Evolutionary conservation across 92 coral and sea anemone genomes (phyloP).

Genomic region (Desmophyllum pertusum): DNA sequence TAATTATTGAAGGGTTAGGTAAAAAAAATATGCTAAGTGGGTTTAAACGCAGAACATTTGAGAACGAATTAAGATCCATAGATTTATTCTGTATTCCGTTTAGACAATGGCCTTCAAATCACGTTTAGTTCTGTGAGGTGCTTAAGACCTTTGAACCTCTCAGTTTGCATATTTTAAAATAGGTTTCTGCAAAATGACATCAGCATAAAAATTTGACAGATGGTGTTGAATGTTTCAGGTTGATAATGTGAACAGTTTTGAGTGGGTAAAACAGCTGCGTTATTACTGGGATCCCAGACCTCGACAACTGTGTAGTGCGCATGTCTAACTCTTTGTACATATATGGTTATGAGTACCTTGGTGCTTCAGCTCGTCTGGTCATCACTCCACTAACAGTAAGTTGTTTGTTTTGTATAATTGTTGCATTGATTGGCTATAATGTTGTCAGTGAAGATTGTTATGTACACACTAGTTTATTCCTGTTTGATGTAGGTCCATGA

Average conservation of each 20-base stretch:
- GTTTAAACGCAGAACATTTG: no score
- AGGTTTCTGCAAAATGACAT: not conserved
- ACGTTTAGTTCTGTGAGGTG: not conserved
- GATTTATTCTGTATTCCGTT: no score
- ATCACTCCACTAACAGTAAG: conserved; percentile 98
- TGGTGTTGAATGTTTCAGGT: conserved; percentile 55
- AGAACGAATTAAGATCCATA: no score
- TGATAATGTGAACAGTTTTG: conserved; percentile 91
- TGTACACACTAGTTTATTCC: no score
- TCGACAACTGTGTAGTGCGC: conserved; percentile 99
- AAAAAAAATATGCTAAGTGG: no score
- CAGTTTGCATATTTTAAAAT: not conserved
- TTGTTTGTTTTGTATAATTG: no score
- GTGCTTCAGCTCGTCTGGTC: conserved; percentile 96
- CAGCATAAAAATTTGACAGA: not conserved
- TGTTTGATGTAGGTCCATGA: no score
- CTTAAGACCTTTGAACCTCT: not conserved
- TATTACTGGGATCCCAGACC: conserved; percentile 99
- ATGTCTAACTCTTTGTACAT: conserved; percentile 98
- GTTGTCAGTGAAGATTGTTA: no score
- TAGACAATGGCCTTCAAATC: not conserved
- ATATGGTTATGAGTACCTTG: conserved; percentile 99
- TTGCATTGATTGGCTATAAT: not conserved
- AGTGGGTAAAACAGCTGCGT: conserved; percentile 99
- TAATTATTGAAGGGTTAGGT: no score